These are phyloP conservation scores for Latrodectus hesperus DNA, from an alignment of 2,888 invertebrate genomes.

Conservation along the genomic window DNA sequence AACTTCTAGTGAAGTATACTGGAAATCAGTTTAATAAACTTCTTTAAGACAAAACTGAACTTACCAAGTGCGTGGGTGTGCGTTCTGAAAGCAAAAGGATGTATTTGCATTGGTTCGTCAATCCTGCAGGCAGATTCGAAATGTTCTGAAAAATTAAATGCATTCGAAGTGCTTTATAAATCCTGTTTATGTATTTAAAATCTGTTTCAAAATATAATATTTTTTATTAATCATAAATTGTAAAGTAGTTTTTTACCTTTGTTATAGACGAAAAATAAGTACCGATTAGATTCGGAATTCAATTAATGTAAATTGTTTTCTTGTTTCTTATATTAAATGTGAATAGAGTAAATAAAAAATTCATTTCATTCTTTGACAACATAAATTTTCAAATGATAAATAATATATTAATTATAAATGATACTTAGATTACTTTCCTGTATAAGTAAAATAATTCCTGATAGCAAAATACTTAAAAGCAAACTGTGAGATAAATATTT, in stretches of 20 bases:
- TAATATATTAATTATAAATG: too few relatives aligned
- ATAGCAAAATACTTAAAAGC: too few relatives aligned
- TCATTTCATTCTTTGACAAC: neutral
- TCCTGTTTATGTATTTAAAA: neutral
- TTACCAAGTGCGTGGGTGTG: conserved; percentile 92
- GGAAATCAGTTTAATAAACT: too few relatives aligned
- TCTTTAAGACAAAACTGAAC: conserved; percentile 59
- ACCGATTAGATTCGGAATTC: too few relatives aligned
- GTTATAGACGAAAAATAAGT: neutral
- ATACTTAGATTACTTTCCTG: too few relatives aligned
- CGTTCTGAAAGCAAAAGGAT: conserved; percentile 96
- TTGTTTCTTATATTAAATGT: neutral
- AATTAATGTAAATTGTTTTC: neutral
- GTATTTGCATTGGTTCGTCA: conserved; percentile 85
- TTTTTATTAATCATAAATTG: neutral
- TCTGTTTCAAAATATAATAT: too few relatives aligned
- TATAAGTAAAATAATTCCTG: too few relatives aligned
- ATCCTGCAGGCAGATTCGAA: conserved; percentile 94
- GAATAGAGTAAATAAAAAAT: neutral
- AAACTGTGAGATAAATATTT: too few relatives aligned
- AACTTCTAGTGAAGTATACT: too few relatives aligned
- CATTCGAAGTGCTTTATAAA: neutral
- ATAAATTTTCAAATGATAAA: neutral
- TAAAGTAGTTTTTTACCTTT: neutral
- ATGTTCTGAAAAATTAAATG: conserved; percentile 78